Base-by-base conservation (phyloP, 2,113 vertebrate species). In the Hypanus sabinus region DNA sequence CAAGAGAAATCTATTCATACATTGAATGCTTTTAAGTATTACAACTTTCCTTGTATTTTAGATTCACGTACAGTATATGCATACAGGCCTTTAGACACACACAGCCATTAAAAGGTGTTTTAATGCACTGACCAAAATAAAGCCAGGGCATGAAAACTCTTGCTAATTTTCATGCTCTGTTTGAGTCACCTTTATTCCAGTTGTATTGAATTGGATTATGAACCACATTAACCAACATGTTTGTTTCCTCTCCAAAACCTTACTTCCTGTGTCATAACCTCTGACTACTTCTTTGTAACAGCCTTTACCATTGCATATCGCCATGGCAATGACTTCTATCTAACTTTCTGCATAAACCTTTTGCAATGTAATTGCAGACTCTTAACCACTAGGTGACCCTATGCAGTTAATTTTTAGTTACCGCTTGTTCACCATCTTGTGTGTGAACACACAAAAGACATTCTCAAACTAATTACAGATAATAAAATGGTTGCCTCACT, bases 341-440 rank as follows among this genome's bases (percentile, higher is more conserved):
- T 18, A 4, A 88, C 7, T 18, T 33, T 33, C 60, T 8, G 62
- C 14, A 9, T 9, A 33, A 87, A 18, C 12, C 27, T 65, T 57
- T 33, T 62, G 30, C 33, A 30, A 7, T 33, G 60, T 33, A 65
- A 16, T 33, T 65, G 57, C 85, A 88, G 5, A 1, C 1, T 20
- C 60, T 88, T 65, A n/a, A 88, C 85, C 85, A 88, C 85, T 33
- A 88, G 85, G 30, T 88, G 85, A n/a, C 60, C n/a, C 85, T 33
- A 14, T 33, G 60, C 30, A 88, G 65, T 65, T 57, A 88, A 20
- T 55, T 57, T 85, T 57, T 85, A 22, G 46, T 27, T 22, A 22
- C 20, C 57, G 27, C 4, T 57, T 30, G 2, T 85, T 85, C 81
- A 85, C 38, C 81, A 85, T 12, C 46, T 85, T 85, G 81, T 57